Evolutionary conservation across 2,888 invertebrate genomes (phyloP), one percentile per base, ranked within the genome.

Genomic region (Onchidella celtica): DNA sequence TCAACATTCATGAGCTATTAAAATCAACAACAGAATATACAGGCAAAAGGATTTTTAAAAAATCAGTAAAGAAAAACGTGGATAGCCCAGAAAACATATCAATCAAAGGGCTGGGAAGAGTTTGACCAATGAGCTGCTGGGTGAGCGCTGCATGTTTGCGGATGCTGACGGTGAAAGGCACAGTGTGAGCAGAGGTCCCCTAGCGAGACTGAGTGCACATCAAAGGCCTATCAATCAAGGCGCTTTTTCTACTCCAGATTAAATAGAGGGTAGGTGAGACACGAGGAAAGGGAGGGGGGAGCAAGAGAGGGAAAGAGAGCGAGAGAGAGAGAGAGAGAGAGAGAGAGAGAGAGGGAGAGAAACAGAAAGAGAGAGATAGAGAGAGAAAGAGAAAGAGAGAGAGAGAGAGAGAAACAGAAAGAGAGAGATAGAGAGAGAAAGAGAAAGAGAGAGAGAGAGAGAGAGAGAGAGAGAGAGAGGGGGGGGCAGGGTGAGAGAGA

Each of bases 181-280:
- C 4, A 27, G 61, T n/a, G 61, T 21, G n/a, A 27, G 61, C 27
- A 27, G 61, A 6, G 61, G 4, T 4, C n/a, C 61, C 9, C 27
- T 21, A 6, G 61, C 61, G n/a, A 6, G n/a, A 61, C 59, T 24
- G 59, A 61, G 73, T 17, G 0, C 17, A 73, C 57, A 73, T 73
- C 38, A 73, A 73, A 73, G 73, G 61, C 32, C 73, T 59, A 38
- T 61, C 61, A 73, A 73, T 73, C 11, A 59, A 14, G n/a, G n/a
- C 14, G 73, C 17, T 59, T 57, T 34, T n/a, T 21, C 17, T 21
- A 38, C n/a, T 57, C 32, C 47, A n/a, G 55, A 11, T 34, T 61
- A 61, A 73, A 36, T 73, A 73, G 29, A 57, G 73, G 73, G 27
- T 38, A 17, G 6, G 47, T 11, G 9, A 38, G 9, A 27, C 38